These are phyloP conservation scores for Drosophila mulleri DNA, from an alignment of 2,888 invertebrate species.

Conservation along the genomic window DNA sequence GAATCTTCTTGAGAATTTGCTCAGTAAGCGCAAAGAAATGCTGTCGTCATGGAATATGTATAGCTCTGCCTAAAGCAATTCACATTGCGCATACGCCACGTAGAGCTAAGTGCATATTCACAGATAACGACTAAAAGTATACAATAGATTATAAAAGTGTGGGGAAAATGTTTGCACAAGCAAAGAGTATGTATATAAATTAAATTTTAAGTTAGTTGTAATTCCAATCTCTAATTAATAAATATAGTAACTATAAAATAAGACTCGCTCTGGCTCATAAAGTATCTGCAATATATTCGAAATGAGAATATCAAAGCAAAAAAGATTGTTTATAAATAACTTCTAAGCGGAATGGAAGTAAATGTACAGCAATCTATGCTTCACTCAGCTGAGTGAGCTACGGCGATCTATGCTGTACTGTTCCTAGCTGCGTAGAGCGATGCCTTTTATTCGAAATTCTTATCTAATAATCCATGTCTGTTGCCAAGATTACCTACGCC, in stretches of 20 bases:
- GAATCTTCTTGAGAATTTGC: neutral
- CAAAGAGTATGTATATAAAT: neutral
- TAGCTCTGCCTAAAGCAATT: slow-evolving; percentile 9
- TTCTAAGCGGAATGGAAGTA: neutral
- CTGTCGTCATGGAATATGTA: slow-evolving; percentile 20
- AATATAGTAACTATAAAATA: neutral
- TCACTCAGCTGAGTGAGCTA: neutral
- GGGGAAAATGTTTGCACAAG: neutral
- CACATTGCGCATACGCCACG: slow-evolving; percentile 59
- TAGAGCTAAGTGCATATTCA: neutral
- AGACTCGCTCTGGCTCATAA: neutral
- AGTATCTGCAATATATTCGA: neutral
- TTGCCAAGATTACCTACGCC: neutral
- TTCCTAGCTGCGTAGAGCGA: neutral
- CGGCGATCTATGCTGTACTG: neutral
- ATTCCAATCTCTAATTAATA: too few species aligned
- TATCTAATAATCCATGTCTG: neutral
- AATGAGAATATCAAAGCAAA: neutral
- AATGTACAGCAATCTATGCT: neutral
- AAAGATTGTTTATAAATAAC: neutral
- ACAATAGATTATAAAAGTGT: slow-evolving; percentile 3
- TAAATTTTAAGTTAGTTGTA: too few species aligned
- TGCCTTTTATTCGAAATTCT: neutral
- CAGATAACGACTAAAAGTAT: slow-evolving; percentile 50
- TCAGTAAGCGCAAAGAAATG: slow-evolving; percentile 1